Evolutionary conservation across 2,797 vertebrate species (phyloP), one percentile per base, ranked within the genome.

Genomic region (Pangasius djambal): DNA sequence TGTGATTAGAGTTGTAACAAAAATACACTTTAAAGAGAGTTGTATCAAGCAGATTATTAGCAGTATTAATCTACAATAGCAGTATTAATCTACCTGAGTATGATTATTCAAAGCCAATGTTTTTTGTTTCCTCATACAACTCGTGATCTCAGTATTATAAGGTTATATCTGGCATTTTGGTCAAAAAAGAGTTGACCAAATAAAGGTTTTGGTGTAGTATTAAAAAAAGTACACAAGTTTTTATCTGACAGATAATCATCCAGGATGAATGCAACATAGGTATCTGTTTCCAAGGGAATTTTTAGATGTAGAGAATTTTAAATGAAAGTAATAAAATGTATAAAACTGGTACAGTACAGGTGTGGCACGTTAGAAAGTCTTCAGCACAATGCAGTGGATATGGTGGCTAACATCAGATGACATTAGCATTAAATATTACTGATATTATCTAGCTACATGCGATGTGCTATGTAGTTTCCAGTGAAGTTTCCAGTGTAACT

Each of bases 141-240:
- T 48, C 3, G 0, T 65, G 61, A 65, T 6, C 4, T 40, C 20
- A 61, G 57, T 15, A 44, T 65, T 44, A 63, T 37, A 82, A 22
- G 5, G 31, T 25, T 37, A 18, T 52, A 52, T n/a, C 0, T 31
- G 15, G 48, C 13, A 31, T 77, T n/a, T n/a, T 78, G 28, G 13
- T 78, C 28, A 50, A 52, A 28, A 48, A 77, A 6, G 0, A 50
- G 12, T 28, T n/a, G 15, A 77, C 40, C 28, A 15, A 1, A 50
- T 79, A 37, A 22, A 67, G 9, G 12, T 67, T 87, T 78, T 52
- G 40, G 31, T 52, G 61, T 79, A 34, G 0, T 44, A 31, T 34
- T 25, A 44, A 16, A 83, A 44, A 59, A 90, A 85, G 22, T 84
- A 70, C 74, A 81, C 22, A 48, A 18, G 48, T 78, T 52, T 25